Conservation (phyloP, 2,888 invertebrate genomes). For the Agrypnus murinus region DNA sequence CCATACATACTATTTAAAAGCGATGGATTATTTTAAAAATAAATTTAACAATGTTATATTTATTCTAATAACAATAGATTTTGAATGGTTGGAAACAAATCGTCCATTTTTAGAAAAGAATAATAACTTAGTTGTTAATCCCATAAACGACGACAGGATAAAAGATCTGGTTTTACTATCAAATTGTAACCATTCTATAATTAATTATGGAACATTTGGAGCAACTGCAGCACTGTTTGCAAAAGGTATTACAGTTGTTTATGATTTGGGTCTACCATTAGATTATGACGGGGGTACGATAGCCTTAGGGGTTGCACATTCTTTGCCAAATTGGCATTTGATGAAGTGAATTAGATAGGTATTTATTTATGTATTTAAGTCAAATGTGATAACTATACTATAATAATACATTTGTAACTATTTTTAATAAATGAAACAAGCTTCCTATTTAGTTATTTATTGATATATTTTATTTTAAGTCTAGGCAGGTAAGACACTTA, state of each 20-base stretch:
- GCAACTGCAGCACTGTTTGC: conserved; percentile 45
- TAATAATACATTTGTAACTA: no score
- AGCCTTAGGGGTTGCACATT: conserved; percentile 48
- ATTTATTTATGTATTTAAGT: no score
- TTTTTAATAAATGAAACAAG: no score
- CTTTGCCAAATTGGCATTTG: conserved; percentile 1
- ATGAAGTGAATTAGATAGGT: no score
- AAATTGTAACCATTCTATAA: conserved; percentile 53
- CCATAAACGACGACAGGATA: conserved; percentile 26
- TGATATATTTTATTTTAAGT: no score
- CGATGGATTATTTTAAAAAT: conserved; percentile 49
- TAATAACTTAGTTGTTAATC: conserved; percentile 38
- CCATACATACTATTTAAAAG: conserved; percentile 48
- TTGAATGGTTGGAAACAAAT: conserved; percentile 40
- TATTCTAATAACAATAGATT: conserved; percentile 47
- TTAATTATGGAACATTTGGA: conserved; percentile 54
- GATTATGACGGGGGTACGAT: conserved; percentile 50
- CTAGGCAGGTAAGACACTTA: no score
- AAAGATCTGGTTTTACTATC: conserved; percentile 50
- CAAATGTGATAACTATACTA: no score
- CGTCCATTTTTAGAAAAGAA: conserved; percentile 19
- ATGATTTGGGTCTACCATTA: conserved; percentile 49
- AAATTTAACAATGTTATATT: conserved; percentile 49
- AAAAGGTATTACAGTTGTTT: conserved; percentile 49
- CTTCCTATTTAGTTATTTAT: no score